Evolutionary conservation across 92 coral and sea anemone species (phyloP), one percentile per base, ranked within the genome.

Genomic region (Zoanthus gigantus): DNA sequence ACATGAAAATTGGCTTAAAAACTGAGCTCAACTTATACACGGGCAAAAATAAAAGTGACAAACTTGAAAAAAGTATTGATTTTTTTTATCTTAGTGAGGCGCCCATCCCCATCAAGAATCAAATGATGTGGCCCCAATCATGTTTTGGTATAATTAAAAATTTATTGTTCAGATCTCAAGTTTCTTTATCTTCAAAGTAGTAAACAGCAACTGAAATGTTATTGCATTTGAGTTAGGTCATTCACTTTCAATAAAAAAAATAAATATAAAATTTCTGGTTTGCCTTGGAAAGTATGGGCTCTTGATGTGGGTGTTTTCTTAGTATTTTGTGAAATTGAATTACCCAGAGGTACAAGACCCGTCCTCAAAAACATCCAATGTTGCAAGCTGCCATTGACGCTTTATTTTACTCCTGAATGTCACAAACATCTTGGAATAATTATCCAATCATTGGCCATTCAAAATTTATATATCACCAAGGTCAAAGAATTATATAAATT

Each of bases 11-110:
- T 7, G 69, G 32, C 69, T 63, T 17, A 63, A 63, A n/a, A 63
- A 63, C 30, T 63, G 69, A 63, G 69, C 69, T 63, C 69, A 63
- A 63, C 69, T 58, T 58, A n/a, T n/a, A n/a, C n/a, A n/a, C n/a
- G n/a, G n/a, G n/a, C n/a, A n/a, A n/a, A n/a, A n/a, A n/a, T n/a
- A n/a, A n/a, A n/a, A n/a, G n/a, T n/a, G n/a, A n/a, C n/a, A n/a
- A n/a, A n/a, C n/a, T n/a, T n/a, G n/a, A n/a, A n/a, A n/a, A n/a
- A n/a, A n/a, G n/a, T n/a, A n/a, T n/a, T n/a, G n/a, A n/a, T n/a
- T n/a, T n/a, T n/a, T n/a, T n/a, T n/a, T n/a, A n/a, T n/a, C 23
- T 14, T 58, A 58, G 65, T n/a, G 29, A 9, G n/a, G n/a, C n/a
- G n/a, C n/a, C n/a, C n/a, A n/a, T n/a, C n/a, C n/a, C n/a, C 69